Conservation (phyloP, 2,113 vertebrate genomes). For the Oreocharis arfaki region DNA sequence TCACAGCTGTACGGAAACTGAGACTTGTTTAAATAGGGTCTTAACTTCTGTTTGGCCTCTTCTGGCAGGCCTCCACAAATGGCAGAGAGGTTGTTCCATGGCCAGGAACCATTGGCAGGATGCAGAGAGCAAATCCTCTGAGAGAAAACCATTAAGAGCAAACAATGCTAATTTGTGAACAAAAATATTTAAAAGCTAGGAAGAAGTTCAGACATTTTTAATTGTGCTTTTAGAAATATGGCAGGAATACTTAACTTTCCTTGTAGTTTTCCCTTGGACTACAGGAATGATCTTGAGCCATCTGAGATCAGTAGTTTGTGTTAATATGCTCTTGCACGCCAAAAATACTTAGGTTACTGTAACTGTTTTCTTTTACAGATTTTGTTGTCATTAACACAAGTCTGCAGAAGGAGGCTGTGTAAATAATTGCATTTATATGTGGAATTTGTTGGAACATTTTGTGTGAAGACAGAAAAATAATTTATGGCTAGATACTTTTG, state of each 20-base stretch:
- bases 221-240: not conserved
- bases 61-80: not conserved
- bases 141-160: conserved; percentile 4
- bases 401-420: not conserved
- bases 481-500: not conserved
- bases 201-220: conserved; percentile 12
- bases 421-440: not conserved
- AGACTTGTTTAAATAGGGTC: not conserved
- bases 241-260: not conserved
- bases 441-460: not conserved
- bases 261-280: not conserved
- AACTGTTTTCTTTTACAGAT: not conserved
- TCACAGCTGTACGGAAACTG: not conserved
- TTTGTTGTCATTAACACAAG: not conserved
- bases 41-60: conserved; percentile 20
- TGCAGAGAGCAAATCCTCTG: not conserved
- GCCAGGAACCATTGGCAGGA: not conserved
- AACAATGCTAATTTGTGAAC: conserved; percentile 29
- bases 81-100: not conserved
- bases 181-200: conserved; percentile 5
- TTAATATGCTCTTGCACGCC: not conserved
- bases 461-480: not conserved
- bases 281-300: not conserved
- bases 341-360: not conserved
- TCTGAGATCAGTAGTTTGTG: not conserved